Evolutionary conservation across 2,113 vertebrate genomes (phyloP).

Genomic region (Odocoileus virginianus): DNA sequence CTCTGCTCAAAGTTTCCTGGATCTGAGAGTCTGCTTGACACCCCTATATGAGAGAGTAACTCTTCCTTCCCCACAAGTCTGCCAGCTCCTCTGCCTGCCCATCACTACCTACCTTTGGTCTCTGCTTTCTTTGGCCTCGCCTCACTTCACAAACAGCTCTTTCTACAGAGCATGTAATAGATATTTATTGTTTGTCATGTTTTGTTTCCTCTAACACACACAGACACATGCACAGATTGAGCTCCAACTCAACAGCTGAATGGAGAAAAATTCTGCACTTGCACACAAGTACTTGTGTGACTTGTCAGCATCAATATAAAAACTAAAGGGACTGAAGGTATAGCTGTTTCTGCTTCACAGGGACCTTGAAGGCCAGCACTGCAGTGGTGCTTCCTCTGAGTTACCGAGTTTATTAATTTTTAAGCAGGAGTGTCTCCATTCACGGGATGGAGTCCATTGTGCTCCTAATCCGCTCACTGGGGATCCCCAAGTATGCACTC

Average conservation of each 20-base stretch:
- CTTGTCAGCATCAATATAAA: not conserved
- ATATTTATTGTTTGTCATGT: not conserved
- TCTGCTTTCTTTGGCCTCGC: not conserved
- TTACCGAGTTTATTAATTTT: slow-evolving; percentile 55
- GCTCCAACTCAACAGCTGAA: not conserved
- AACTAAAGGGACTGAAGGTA: not conserved
- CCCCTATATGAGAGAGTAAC: not conserved
- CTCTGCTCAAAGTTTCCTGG: not conserved
- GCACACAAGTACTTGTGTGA: not conserved
- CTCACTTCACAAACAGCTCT: not conserved
- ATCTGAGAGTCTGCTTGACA: not conserved
- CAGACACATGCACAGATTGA: not conserved
- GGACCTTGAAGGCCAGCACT: not conserved
- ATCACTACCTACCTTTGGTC: not conserved
- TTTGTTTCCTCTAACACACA: not conserved
- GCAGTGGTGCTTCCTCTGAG: slow-evolving; percentile 18
- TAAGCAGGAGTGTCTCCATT: slow-evolving; percentile 57
- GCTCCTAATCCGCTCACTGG: slow-evolving; percentile 15
- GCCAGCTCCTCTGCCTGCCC: too few species aligned
- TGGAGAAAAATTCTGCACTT: not conserved
- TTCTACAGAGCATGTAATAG: not conserved
- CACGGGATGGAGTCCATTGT: not conserved
- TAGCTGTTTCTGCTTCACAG: slow-evolving; percentile 42
- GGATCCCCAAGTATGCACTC: slow-evolving; percentile 11
- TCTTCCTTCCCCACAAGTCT: not conserved